A percentile compares a stretch with the other conserved stretches of the same genome.
These are phyloP conservation scores for Gorsachius magnificus DNA, from an alignment of 2,797 vertebrate species.

Conservation along the genomic window DNA sequence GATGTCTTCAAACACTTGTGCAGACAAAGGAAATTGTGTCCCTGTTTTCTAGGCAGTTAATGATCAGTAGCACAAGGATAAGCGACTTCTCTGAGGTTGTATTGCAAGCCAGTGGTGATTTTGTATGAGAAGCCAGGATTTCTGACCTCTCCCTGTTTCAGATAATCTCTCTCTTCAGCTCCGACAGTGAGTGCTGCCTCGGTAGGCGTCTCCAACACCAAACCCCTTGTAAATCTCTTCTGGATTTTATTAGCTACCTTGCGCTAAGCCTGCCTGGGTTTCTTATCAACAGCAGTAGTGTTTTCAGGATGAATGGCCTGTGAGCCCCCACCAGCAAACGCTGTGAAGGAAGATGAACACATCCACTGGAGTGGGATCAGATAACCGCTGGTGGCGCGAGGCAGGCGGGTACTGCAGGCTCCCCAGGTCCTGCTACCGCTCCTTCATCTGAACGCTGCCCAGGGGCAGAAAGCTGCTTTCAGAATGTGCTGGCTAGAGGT, in stretches of 20 bases:
- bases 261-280: neutral
- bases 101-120: neutral
- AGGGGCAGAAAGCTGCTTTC: neutral
- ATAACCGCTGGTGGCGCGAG: rapidly evolving
- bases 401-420: neutral
- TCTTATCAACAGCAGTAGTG: neutral
- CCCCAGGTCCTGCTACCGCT: rapidly evolving
- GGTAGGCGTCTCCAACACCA: neutral
- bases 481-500: neutral
- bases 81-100: rapidly evolving
- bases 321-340: neutral
- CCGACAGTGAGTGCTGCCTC: neutral
- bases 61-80: neutral
- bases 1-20: neutral
- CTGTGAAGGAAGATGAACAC: neutral
- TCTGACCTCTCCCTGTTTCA: neutral
- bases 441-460: neutral
- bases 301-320: neutral
- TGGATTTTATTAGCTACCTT: neutral
- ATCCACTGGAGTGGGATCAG: neutral
- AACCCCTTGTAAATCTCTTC: neutral
- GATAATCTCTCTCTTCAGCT: neutral
- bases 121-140: neutral
- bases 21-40: rapidly evolving
- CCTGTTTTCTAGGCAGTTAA: neutral